Evolutionary conservation across 2,113 vertebrate genomes (phyloP).

Genomic region (Platysteira castanea): DNA sequence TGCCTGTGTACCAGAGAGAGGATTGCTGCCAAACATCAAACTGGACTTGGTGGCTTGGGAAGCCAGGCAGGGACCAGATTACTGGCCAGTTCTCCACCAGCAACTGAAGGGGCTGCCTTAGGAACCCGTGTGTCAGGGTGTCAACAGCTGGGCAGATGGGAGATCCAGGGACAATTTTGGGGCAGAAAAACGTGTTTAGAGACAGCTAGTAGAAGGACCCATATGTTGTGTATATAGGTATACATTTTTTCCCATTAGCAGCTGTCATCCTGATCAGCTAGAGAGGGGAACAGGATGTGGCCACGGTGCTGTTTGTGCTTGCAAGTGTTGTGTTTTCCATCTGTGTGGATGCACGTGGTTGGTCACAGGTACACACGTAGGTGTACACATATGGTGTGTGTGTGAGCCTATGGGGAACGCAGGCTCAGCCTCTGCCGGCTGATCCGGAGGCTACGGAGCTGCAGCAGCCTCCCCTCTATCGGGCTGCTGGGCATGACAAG

Average conservation of each 20-base stretch:
- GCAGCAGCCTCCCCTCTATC: not conserved
- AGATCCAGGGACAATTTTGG: not conserved
- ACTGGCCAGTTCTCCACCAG: not conserved
- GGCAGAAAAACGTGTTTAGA: not conserved
- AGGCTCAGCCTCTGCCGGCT: not conserved
- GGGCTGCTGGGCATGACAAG: not conserved
- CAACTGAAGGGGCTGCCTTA: not conserved
- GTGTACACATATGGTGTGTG: accelerated
- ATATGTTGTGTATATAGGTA: not conserved
- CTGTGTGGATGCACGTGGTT: not conserved
- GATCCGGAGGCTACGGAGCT: accelerated
- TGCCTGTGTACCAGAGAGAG: not conserved
- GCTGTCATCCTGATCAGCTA: not conserved
- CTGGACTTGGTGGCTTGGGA: not conserved
- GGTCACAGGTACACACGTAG: not conserved
- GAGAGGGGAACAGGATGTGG: not conserved
- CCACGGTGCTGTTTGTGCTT: not conserved
- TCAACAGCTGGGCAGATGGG: not conserved
- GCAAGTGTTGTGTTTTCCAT: not conserved
- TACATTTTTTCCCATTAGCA: not conserved
- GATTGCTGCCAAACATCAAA: not conserved
- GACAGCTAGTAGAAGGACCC: not conserved
- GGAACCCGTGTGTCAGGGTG: accelerated
- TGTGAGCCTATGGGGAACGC: not conserved
- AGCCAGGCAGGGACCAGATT: not conserved